phyloP scores from a whole-genome alignment of 1,140 invertebrate genomes.

The Drosophila orosa region DNA sequence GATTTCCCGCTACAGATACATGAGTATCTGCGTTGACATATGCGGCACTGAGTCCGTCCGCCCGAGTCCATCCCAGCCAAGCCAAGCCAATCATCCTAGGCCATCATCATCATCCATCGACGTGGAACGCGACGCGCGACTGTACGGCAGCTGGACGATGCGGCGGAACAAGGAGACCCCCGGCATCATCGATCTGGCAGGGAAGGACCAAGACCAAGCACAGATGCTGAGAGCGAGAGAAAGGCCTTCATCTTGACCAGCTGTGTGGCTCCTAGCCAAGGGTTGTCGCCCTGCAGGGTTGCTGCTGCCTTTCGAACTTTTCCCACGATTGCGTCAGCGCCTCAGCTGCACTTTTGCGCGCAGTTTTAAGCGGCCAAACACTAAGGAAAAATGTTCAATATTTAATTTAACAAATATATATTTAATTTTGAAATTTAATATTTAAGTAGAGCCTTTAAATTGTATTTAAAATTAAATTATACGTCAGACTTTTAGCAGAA shows the following conservation, averaged over 20 bases:
- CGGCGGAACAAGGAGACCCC: constrained; percentile 8
- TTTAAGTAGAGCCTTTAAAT: background rate
- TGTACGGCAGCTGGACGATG: constrained; percentile 29
- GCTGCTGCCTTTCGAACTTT: constrained; percentile 36
- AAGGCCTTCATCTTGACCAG: constrained; percentile 41
- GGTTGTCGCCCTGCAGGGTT: constrained; percentile 66
- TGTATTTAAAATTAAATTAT: background rate
- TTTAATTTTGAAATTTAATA: background rate
- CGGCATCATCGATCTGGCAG: constrained; percentile 10
- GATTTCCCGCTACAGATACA: constrained; percentile 77
- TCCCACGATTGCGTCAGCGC: constrained; percentile 65
- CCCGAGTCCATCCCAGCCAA: constrained; percentile 28
- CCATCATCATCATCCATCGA: constrained; percentile 66
- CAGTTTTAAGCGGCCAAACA: constrained; percentile 46
- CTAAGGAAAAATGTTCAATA: background rate
- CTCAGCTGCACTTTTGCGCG: constrained; percentile 80
- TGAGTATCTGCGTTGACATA: constrained; percentile 77
- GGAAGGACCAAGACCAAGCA: constrained; percentile 6
- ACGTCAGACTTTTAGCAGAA: background rate
- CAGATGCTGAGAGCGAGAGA: constrained; percentile 8
- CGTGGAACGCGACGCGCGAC: constrained; percentile 12
- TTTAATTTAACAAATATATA: background rate
- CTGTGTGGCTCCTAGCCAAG: constrained; percentile 56
- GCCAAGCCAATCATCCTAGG: constrained; percentile 69
- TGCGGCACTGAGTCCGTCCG: constrained; percentile 35